Base-by-base conservation (phyloP, 2,113 vertebrate species). In the Erythrocercus mccallii region DNA sequence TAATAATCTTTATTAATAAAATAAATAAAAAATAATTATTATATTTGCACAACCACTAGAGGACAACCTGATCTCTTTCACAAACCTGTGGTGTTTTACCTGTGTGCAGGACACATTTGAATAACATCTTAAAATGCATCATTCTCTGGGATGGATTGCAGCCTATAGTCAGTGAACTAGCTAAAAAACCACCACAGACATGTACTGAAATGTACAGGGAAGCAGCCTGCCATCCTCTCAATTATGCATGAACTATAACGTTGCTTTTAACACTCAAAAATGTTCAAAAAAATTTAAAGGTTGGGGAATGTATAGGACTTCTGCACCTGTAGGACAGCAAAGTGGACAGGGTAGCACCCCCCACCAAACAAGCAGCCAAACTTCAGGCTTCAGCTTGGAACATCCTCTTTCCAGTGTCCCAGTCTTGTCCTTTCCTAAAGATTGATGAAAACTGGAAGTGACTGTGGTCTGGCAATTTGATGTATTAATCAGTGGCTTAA, bases 301-400 rank as follows among this genome's bases (percentile, higher is more conserved):
- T 24, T 11, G 0, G 2, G 11, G 21, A 89, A 50, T 14, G 20
- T 11, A 9, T 25, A 45, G 40, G 35, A 60, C 10, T 44, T 82
- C 22, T 45, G 12, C 30, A 33, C 6, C 7, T 33, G 16, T 35
- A 53, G 44, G 12, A 6, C 15, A 69, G n/a, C 0, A 7, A 79
- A 5, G 11, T 28, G 23, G 54, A 35, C 33, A 60, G 44, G 10
- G 16, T 25, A 73, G 8, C 51, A 86, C 12, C 5, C 18, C 7
- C 7, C 5, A 24, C 18, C 1, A 2, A 88, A 28, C 9, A 64
- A 61, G 28, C 16, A 51, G 53, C 15, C 31, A 66, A 20, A 54
- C 7, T 48, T 45, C 0, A 0, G 31, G 15, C 17, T 56, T 9
- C 58, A 45, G 4, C 9, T n/a, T 84, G 8, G 6, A 28, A 1